Percentiles rank a stretch among this genome's conserved stretches.
Evolutionary conservation across 1,140 invertebrate genomes (phyloP).

Genomic region (Caerostris darwini): DNA sequence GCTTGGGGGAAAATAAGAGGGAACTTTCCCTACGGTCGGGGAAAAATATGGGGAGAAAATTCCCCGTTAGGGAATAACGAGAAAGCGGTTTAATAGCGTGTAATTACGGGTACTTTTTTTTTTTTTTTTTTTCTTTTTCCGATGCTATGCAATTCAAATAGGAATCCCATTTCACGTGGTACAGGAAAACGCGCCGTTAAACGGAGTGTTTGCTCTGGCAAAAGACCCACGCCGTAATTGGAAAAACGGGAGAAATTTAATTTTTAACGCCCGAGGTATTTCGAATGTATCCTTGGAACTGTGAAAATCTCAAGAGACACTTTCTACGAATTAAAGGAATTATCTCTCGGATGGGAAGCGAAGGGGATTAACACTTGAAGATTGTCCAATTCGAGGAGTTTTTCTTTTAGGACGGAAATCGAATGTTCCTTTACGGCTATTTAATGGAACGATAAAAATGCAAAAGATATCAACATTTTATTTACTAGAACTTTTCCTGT

Average conservation of each 20-base stretch:
- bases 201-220: slow-evolving; percentile 1
- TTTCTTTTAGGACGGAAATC: neutral
- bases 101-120: neutral
- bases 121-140: slow-evolving; percentile 13
- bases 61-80: neutral
- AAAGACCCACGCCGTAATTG: slow-evolving; percentile 13
- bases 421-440: neutral
- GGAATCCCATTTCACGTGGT: slow-evolving; percentile 8
- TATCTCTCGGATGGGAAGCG: neutral
- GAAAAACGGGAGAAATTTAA: slow-evolving; percentile 42
- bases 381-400: slow-evolving; percentile 5
- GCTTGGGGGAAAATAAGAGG: neutral
- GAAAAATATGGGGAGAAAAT: neutral
- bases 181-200: slow-evolving; percentile 12
- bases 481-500: neutral
- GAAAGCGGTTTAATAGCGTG: slow-evolving; percentile 25
- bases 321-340: slow-evolving; percentile 31
- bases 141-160: slow-evolving; percentile 21
- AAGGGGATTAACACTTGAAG: slow-evolving; percentile 29
- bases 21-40: neutral
- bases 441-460: slow-evolving; percentile 20
- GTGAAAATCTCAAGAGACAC: slow-evolving; percentile 10
- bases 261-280: slow-evolving; percentile 25
- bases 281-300: neutral
- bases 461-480: slow-evolving; percentile 15